Evolutionary conservation across 2,888 invertebrate species (phyloP).

Genomic region (Leptopterna dolabrata): DNA sequence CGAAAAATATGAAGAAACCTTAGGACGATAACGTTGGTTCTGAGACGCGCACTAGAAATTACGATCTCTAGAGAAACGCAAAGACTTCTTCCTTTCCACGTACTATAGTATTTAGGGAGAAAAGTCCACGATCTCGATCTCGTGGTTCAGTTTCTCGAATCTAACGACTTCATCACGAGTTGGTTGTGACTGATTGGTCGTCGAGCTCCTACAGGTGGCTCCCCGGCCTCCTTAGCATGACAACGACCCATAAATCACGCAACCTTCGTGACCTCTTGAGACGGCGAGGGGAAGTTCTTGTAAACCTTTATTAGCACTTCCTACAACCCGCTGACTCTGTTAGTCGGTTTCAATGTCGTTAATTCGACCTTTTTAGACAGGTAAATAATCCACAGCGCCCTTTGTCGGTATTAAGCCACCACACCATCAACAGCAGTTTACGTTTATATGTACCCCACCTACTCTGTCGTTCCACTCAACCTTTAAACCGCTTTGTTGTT

Average conservation of each 20-base stretch:
- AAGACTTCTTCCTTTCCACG: too few species aligned
- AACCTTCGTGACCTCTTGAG: conserved; percentile 51
- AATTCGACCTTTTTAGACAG: not conserved
- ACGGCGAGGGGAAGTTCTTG: not conserved
- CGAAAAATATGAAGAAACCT: too few species aligned
- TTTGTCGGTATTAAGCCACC: not conserved
- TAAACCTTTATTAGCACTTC: conserved; percentile 52
- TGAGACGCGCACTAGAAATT: too few species aligned
- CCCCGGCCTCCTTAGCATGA: conserved; percentile 47
- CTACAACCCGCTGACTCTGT: not conserved
- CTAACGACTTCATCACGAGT: not conserved
- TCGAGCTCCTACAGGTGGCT: conserved; percentile 40
- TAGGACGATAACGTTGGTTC: too few species aligned
- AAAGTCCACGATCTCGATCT: too few species aligned
- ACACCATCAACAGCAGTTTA: not conserved
- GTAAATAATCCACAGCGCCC: not conserved
- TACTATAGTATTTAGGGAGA: too few species aligned
- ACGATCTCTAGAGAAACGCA: too few species aligned
- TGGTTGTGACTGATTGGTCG: conserved; percentile 42
- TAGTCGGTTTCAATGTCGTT: conserved; percentile 13
- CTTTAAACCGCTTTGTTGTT: not conserved
- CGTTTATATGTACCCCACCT: not conserved
- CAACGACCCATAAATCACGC: conserved; percentile 51
- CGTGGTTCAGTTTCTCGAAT: not conserved
- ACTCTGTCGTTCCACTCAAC: too few species aligned